These are phyloP conservation scores for Oreonectes daqikongensis DNA, from an alignment of 2,797 vertebrate species.

Conservation along the genomic window DNA sequence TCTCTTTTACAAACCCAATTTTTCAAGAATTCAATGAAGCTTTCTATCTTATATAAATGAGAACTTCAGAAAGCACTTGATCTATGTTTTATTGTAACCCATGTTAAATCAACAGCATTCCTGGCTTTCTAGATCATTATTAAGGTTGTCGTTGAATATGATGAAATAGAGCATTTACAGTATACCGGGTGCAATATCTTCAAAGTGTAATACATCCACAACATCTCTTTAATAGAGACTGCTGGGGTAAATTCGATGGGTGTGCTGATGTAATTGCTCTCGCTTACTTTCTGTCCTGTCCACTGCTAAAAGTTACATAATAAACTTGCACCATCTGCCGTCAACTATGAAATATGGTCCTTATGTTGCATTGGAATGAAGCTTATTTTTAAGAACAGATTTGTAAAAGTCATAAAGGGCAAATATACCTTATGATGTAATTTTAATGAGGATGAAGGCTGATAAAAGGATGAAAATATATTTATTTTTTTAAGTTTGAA, in stretches of 20 bases:
- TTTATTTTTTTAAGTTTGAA: not conserved
- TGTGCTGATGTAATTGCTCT: constrained; percentile 24
- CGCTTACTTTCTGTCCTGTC: constrained; percentile 1
- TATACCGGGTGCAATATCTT: constrained; percentile 12
- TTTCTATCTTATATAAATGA: constrained; percentile 8
- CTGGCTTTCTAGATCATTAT: constrained; percentile 10
- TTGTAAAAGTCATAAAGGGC: constrained; percentile 15
- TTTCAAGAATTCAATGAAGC: not conserved
- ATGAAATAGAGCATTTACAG: constrained; percentile 28
- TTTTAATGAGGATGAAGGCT: constrained; percentile 22
- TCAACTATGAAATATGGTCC: constrained; percentile 19
- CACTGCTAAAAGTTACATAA: constrained; percentile 32
- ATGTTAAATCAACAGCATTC: constrained; percentile 20
- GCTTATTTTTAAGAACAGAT: constrained; percentile 19
- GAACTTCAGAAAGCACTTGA: constrained; percentile 17
- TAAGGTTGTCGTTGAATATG: not conserved
- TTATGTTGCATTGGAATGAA: not conserved
- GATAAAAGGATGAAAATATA: not conserved
- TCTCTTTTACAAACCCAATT: not conserved
- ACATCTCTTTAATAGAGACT: not conserved
- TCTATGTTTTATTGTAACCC: constrained; percentile 16
- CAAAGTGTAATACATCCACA: constrained; percentile 13
- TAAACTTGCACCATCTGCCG: constrained; percentile 28
- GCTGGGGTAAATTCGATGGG: not conserved
- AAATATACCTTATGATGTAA: not conserved